These are phyloP conservation scores for Celastrina argiolus DNA, from an alignment of 2,888 invertebrate species.

Conservation along the genomic window DNA sequence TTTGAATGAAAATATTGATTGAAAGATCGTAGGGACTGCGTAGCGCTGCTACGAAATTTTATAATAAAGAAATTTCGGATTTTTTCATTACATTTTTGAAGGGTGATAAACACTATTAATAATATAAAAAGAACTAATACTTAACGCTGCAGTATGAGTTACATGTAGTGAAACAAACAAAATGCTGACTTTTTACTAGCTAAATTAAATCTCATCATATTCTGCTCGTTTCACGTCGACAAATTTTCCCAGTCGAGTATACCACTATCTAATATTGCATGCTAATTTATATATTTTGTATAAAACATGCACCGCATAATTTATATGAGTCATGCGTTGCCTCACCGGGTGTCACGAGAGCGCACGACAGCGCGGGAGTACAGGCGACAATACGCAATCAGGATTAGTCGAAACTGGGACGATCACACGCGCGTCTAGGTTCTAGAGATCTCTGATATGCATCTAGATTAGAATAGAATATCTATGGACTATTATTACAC, in stretches of 20 bases:
- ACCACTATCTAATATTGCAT: slow-evolving; percentile 28
- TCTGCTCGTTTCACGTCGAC: no score
- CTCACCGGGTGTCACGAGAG: slow-evolving; percentile 45
- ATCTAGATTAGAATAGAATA: not conserved
- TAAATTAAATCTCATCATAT: no score
- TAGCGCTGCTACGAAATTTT: not conserved
- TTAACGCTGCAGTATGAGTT: no score
- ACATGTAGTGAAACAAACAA: no score
- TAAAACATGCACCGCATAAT: slow-evolving; percentile 52
- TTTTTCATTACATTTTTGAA: no score
- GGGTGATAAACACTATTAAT: no score
- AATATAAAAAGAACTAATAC: no score
- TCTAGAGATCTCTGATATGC: not conserved
- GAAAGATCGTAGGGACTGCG: not conserved
- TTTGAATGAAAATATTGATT: not conserved
- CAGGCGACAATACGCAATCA: slow-evolving; percentile 60
- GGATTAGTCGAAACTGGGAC: slow-evolving; percentile 38
- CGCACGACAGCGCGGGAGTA: slow-evolving; percentile 48
- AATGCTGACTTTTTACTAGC: no score
- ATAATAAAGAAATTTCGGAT: not conserved
- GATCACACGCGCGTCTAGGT: slow-evolving; percentile 15
- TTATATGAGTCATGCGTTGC: slow-evolving; percentile 57
- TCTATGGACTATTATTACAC: no score
- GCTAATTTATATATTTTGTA: slow-evolving; percentile 55
- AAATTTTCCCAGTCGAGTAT: slow-evolving; percentile 19